Conservation (phyloP, 2,113 vertebrate genomes). For the Passer montanus region DNA sequence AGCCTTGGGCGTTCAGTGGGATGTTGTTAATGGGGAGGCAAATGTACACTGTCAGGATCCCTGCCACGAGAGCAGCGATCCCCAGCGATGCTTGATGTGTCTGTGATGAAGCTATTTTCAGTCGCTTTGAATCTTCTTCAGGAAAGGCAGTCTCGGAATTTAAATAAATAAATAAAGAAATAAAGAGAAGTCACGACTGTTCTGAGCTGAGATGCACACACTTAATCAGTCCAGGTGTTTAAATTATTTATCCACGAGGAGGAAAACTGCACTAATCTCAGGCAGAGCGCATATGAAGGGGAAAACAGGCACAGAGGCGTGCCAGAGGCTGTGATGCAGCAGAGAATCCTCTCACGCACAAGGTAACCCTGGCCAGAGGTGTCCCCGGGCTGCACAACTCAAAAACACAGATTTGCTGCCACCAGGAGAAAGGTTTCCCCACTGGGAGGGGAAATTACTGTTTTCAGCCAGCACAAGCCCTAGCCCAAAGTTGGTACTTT, state of each 20-base stretch:
- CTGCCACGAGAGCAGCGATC: not conserved
- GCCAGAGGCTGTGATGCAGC: not conserved
- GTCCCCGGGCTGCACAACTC: not conserved
- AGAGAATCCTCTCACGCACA: not conserved
- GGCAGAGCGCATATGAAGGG: not conserved
- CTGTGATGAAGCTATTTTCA: slow-evolving; percentile 42
- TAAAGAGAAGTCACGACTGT: not conserved
- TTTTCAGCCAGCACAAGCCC: not conserved
- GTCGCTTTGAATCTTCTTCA: not conserved
- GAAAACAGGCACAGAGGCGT: not conserved
- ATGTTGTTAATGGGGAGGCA: not conserved
- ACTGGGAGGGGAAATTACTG: not conserved
- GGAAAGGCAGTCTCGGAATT: not conserved
- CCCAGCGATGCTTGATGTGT: not conserved
- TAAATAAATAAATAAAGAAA: not conserved
- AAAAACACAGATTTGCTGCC: not conserved
- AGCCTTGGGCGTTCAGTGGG: not conserved
- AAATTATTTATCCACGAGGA: slow-evolving; percentile 37
- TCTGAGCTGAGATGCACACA: not conserved
- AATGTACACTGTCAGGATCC: not conserved
- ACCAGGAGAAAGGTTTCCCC: not conserved
- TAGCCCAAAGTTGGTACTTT: not conserved
- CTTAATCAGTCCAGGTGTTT: slow-evolving; percentile 47
- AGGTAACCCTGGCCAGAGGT: not conserved
- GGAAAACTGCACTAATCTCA: not conserved